phyloP scores from a whole-genome alignment of 2,888 invertebrate species.

The Chrysolina oricalcia region DNA sequence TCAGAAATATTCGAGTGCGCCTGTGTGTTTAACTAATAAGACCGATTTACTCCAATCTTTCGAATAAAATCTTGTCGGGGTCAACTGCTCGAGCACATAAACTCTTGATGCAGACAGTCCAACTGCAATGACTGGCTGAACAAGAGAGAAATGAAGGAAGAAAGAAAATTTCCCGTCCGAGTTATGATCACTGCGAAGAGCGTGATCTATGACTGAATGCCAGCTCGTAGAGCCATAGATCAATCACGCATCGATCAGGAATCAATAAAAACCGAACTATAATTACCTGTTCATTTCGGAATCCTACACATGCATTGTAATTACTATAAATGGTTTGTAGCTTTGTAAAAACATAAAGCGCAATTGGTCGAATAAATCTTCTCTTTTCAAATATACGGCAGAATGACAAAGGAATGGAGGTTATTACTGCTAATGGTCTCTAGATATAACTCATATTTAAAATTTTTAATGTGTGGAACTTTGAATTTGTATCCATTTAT shows the following conservation, averaged over 20 bases:
- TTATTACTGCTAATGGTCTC: constrained; percentile 62
- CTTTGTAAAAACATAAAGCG: constrained; percentile 61
- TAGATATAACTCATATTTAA: constrained; percentile 62
- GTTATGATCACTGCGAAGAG: constrained; percentile 58
- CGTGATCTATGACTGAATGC: constrained; percentile 70
- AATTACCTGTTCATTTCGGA: constrained; percentile 69
- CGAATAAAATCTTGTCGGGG: constrained; percentile 1
- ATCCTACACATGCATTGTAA: constrained; percentile 71
- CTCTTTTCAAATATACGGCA: constrained; percentile 61
- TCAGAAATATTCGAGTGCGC: background rate
- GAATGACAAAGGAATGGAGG: constrained; percentile 61
- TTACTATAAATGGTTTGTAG: constrained; percentile 68
- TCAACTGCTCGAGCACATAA: constrained; percentile 13
- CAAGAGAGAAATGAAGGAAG: background rate
- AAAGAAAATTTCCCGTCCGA: constrained; percentile 41
- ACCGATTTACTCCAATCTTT: background rate
- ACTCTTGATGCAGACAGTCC: constrained; percentile 4
- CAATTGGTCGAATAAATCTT: constrained; percentile 67
- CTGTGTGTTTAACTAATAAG: background rate
- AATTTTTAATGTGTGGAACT: constrained; percentile 58
- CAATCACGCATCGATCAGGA: constrained; percentile 69
- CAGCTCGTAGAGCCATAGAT: constrained; percentile 69
- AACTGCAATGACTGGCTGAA: background rate
- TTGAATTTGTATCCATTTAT: constrained; percentile 59
- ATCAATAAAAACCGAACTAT: constrained; percentile 68